Evolutionary conservation across 1,140 invertebrate genomes (phyloP), one percentile per base, ranked within the genome.

Genomic region (Tetramorium alpestre): DNA sequence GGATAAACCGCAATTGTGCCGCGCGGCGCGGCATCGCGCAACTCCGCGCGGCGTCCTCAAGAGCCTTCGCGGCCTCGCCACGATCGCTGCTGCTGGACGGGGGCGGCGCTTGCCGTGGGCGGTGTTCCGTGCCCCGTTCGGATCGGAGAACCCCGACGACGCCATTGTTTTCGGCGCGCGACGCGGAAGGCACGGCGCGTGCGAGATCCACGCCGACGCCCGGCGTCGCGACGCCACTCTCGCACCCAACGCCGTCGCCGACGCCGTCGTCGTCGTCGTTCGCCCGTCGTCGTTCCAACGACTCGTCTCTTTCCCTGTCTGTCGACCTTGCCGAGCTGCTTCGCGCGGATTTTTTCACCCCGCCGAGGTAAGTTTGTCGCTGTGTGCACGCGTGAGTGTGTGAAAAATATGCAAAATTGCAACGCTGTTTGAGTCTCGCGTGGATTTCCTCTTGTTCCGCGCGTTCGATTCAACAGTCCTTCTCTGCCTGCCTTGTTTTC

Each of bases 171-270:
- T 92, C 89, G 73, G 69, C 88, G 73, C 84, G 75, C 90, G 49
- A 33, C 75, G 76, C 33, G 81, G 69, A 89, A 87, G 77, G 81
- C 81, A 72, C 47, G 85, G 70, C 62, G 75, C 76, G 88, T 82
- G 65, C 54, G 54, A 69, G 82, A 84, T 88, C 81, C 86, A 89
- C 88, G 76, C 87, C 90, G 92, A 92, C 91, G 88, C 91, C 89
- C 85, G 92, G 89, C 93, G 92, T 90, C 93, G 91, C 93, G 93
- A 94, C 93, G 92, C 92, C 94, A 94, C 93, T 93, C 89, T 87
- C 90, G 87, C 88, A 90, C 87, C 89, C 91, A 91, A 93, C 90
- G 87, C 90, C 89, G 89, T 92, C 86, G 90, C 87, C 87, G 90
- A 6, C 41, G 73, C 47, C 76, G 67, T 86, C 84, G 89, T 73